Evolutionary conservation across 2,797 vertebrate genomes (phyloP), one percentile per base, ranked within the genome.

Genomic region (Acrossocheilus fasciatus): DNA sequence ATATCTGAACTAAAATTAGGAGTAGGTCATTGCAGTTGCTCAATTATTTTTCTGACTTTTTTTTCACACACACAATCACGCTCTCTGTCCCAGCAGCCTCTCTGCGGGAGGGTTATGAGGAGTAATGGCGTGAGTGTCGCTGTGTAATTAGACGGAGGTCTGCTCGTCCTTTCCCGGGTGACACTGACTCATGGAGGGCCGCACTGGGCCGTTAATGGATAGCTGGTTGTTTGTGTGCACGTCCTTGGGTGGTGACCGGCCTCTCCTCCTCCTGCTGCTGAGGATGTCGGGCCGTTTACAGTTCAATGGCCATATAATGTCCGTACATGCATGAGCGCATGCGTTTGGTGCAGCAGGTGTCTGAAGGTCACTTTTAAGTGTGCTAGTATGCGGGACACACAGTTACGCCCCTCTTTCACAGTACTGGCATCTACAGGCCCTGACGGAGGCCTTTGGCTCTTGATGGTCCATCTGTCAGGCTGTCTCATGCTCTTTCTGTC

Each of bases 331-430:
- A 18, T 80, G 83, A 39, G 30, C 39, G 78, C 74, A 34, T 85
- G 68, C 43, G 85, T 69, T 82, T 43, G 76, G 11, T 69, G 66
- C 87, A 87, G 78, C 88, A 87, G 85, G 85, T 91, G 85, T 87
- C 80, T 87, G 81, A 57, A 87, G 87, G 84, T 76, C 69, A 86
- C n/a, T 80, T 70, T 57, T 43, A 68, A 47, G 83, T 14, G 2
- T 20, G 41, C 30, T 52, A 39, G 73, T 59, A 2, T 78, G 26
- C 36, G 62, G 68, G 69, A 66, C 59, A 64, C 30, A 14, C 59
- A n/a, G 57, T 66, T 84, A 64, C 41, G 43, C 57, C 82, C 30
- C 57, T 84, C 17, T 62, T 26, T 59, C 59, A 12, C 57, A 39
- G 43, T 69, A 69, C 45, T 85, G 83, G 83, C 83, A 68, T 85